Evolutionary conservation across 2,797 vertebrate genomes (phyloP), one percentile per base, ranked within the genome.

Genomic region (Myoxocephalus aenaeus): DNA sequence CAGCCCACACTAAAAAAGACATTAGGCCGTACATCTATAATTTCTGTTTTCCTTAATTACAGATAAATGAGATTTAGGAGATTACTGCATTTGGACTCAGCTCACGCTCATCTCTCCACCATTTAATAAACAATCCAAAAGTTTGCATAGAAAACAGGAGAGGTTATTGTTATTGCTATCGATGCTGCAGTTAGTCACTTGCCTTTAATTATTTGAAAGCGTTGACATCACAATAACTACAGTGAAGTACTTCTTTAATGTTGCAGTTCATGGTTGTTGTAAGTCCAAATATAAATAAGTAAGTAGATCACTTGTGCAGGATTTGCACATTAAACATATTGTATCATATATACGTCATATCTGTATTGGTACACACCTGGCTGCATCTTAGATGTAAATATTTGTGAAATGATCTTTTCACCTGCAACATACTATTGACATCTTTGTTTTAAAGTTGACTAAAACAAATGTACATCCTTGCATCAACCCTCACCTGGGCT

Each of bases 21-120:
- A 91, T 88, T 85, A 85, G 80, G 70, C 73, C 5, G 8, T 59
- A 53, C 86, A 90, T 90, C 73, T 73, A 77, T 90, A 71, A 92
- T 82, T 83, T 87, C 63, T 79, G 58, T 86, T 72, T 34, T 62
- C 82, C 69, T 81, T 89, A 87, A 93, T 89, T 84, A 83, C 82
- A 83, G 70, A 87, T 86, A 83, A 68, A 87, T 86, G 78, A 86
- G 80, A 51, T 76, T 69, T 42, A 12, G 27, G 59, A 87, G 72
- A 89, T 88, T 84, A 87, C 76, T 73, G 79, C 78, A 54, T 27
- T 65, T 85, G 65, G 76, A 77, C 70, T 81, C 65, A 59, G 20
- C 48, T 51, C 50, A 51, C n/a, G 12, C 10, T 51, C 50, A 22
- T 51, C 50, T 91, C 87, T 82, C 64, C 51, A 58, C 71, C 20